These are phyloP conservation scores for Eunapius fragilis DNA, from an alignment of 37 sponge, comb jelly and placozoan genomes.

Conservation along the genomic window DNA sequence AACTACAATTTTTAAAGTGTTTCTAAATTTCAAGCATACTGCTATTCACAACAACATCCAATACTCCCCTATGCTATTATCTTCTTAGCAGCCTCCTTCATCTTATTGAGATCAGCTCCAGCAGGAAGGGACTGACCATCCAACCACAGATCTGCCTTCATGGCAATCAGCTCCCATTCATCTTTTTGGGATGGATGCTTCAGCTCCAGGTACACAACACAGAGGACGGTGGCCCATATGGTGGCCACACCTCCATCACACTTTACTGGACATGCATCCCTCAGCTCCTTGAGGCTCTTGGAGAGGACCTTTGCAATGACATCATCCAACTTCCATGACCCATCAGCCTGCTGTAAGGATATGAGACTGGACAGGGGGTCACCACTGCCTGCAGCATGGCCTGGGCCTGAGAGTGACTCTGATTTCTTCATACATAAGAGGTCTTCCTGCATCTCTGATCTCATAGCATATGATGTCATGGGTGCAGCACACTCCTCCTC, in stretches of 20 bases:
- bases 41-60: too few relatives aligned
- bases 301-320: conserved; percentile 8
- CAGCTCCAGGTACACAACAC: conserved; percentile 14
- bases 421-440: too few relatives aligned
- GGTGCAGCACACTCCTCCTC: too few relatives aligned
- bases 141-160: conserved; percentile 56
- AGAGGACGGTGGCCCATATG: conserved; percentile 54
- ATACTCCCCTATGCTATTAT: not conserved
- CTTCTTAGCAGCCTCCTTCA: conserved; percentile 1
- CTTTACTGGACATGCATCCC: conserved; percentile 26
- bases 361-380: conserved; percentile 15
- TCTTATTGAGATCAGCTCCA: not conserved
- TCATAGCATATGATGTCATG: too few relatives aligned
- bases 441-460: not conserved
- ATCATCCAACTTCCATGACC: conserved; percentile 30
- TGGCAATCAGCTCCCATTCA: conserved; percentile 58
- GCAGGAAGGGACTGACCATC: conserved; percentile 9
- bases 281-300: conserved; percentile 19
- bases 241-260: conserved; percentile 10
- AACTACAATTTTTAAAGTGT: too few relatives aligned
- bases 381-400: not conserved
- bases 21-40: too few relatives aligned
- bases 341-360: conserved; percentile 39
- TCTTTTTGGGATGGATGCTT: conserved; percentile 15
- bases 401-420: not conserved